These are phyloP conservation scores for Orientallactaga sibirica DNA, from an alignment of 2,797 vertebrate genomes.

Conservation along the genomic window DNA sequence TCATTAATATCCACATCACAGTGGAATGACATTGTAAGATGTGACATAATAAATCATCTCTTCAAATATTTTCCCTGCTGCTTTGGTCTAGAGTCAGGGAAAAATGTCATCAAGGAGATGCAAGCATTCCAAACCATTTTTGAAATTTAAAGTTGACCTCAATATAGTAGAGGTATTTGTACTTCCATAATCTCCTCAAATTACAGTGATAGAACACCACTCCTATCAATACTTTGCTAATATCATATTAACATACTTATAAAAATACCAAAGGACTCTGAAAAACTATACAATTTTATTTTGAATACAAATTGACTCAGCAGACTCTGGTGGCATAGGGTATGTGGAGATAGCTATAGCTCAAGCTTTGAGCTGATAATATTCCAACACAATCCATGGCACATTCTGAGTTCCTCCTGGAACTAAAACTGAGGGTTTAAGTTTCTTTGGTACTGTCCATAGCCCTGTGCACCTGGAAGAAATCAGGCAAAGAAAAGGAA, in stretches of 20 bases:
- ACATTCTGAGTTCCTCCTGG: constrained; percentile 30
- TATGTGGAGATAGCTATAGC: not conserved
- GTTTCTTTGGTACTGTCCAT: constrained; percentile 48
- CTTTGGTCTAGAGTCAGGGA: not conserved
- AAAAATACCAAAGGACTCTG: constrained; percentile 38
- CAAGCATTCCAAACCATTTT: not conserved
- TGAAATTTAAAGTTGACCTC: constrained; percentile 31
- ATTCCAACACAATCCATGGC: constrained; percentile 3
- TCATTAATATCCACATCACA: constrained; percentile 12
- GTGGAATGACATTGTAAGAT: not conserved
- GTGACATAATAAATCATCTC: not conserved
- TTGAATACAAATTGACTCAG: constrained; percentile 4
- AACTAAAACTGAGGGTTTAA: not conserved
- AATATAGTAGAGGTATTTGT: not conserved
- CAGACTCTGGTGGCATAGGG: not conserved
- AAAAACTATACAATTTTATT: constrained; percentile 19
- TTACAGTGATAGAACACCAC: not conserved
- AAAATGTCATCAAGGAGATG: not conserved
- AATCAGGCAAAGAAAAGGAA: constrained; percentile 56
- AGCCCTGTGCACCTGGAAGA: constrained; percentile 33
- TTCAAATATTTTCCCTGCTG: constrained; percentile 54
- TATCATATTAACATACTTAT: constrained; percentile 13
- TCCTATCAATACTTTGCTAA: constrained; percentile 20
- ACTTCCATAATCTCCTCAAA: constrained; percentile 61
- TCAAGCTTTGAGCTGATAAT: not conserved